phyloP scores from a whole-genome alignment of 2,888 invertebrate genomes.

The Mythimna loreyi region DNA sequence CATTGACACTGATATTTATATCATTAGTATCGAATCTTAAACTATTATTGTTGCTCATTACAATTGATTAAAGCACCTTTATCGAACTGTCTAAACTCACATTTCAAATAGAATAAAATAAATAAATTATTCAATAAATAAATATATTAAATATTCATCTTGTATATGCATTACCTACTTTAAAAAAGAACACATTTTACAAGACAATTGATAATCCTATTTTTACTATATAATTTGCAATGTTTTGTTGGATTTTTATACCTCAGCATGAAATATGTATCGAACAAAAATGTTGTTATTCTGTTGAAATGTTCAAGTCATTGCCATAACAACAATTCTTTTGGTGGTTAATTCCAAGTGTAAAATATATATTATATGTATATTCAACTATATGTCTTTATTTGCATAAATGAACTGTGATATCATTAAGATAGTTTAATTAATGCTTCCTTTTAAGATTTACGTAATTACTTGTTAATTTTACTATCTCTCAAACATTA shows the following conservation, averaged over 20 bases:
- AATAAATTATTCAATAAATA: conserved; percentile 55
- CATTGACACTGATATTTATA: conserved; percentile 39
- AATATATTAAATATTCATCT: conserved; percentile 60
- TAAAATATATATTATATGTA: conserved; percentile 36
- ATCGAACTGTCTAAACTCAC: conserved; percentile 57
- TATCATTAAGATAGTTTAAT: conserved; percentile 88
- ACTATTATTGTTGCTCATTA: conserved; percentile 41
- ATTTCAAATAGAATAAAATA: conserved; percentile 59
- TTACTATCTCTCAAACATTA: conserved; percentile 50
- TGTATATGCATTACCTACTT: conserved; percentile 54
- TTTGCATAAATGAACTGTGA: conserved; percentile 91
- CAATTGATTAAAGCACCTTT: conserved; percentile 60
- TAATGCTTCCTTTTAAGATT: conserved; percentile 80
- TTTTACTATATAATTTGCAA: conserved; percentile 56
- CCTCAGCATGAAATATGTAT: conserved; percentile 20
- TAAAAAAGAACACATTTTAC: conserved; percentile 62
- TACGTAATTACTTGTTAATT: conserved; percentile 64
- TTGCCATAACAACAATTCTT: conserved; percentile 78
- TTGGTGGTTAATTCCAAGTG: conserved; percentile 59
- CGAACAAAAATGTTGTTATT: conserved; percentile 57
- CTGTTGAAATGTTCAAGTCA: conserved; percentile 63
- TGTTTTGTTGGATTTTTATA: conserved; percentile 46
- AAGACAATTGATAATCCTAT: conserved; percentile 68
- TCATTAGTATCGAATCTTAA: conserved; percentile 35
- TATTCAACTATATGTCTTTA: conserved; percentile 76